Evolutionary conservation across 2,113 vertebrate species (phyloP).

Genomic region (Plectropomus leopardus): DNA sequence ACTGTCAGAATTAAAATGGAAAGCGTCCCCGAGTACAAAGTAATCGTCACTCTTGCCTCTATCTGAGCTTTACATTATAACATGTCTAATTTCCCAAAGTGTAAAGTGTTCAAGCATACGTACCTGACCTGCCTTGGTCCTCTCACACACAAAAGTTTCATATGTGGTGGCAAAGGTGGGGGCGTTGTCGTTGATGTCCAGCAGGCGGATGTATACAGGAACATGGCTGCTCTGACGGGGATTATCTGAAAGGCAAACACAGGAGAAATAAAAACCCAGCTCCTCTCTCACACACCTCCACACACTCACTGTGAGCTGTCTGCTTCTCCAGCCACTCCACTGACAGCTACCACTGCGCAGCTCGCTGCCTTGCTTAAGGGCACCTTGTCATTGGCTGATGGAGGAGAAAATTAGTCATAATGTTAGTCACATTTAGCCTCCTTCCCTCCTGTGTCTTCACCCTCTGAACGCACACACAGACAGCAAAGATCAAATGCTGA

Average conservation of each 20-base stretch:
- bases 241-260: conserved; percentile 84
- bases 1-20: too few relatives aligned
- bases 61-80: too few relatives aligned
- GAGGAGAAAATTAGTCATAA: background rate
- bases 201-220: conserved; percentile 90
- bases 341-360: conserved; percentile 2
- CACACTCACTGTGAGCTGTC: background rate
- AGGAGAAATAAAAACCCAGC: background rate
- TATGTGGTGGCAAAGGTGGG: conserved; percentile 92
- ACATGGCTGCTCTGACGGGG: conserved; percentile 91
- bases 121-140: conserved; percentile 94
- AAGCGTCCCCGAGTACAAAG: background rate
- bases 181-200: conserved; percentile 97
- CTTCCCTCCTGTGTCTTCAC: background rate
- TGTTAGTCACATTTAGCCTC: background rate
- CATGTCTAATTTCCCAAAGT: background rate
- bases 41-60: too few relatives aligned
- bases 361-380: background rate
- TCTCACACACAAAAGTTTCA: conserved; percentile 96
- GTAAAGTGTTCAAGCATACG: background rate
- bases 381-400: background rate
- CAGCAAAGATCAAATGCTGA: background rate
- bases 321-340: background rate
- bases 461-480: background rate
- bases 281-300: background rate